Percentiles rank a stretch among this genome's conserved stretches.
phyloP scores from a whole-genome alignment of 2,113 vertebrate genomes.

The Benitochromis conjunctus region DNA sequence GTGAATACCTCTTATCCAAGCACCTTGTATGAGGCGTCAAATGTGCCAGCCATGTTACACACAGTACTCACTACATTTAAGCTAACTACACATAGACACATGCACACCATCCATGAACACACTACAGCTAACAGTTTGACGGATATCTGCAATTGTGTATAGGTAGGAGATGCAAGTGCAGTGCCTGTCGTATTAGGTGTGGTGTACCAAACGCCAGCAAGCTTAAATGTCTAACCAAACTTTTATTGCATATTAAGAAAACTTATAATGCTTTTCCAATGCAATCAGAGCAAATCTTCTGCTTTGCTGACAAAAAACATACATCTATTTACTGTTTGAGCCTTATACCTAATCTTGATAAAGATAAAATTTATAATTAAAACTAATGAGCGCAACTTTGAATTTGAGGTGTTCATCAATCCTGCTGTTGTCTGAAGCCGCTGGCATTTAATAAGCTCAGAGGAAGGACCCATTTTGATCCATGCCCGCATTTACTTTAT shows the following conservation, averaged over 20 bases:
- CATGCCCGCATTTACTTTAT: background rate
- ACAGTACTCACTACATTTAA: background rate
- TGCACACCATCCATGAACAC: background rate
- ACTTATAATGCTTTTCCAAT: background rate
- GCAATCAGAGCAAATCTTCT: background rate
- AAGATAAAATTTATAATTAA: background rate
- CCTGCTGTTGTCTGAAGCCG: background rate
- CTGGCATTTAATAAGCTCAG: background rate
- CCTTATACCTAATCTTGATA: background rate
- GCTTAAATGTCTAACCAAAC: background rate
- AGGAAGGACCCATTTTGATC: background rate
- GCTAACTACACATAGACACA: background rate
- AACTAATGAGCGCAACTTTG: background rate
- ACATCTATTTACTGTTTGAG: background rate
- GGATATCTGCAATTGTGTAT: background rate
- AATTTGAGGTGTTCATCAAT: background rate
- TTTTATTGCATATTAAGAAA: background rate
- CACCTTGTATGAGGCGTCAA: background rate
- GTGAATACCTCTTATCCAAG: constrained; percentile 15
- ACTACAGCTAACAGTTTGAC: background rate
- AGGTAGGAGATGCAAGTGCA: background rate
- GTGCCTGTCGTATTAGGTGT: background rate
- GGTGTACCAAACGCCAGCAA: background rate
- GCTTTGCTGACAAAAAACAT: background rate
- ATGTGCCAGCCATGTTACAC: background rate